These are phyloP conservation scores for Calephelis perditalis DNA, from an alignment of 2,888 invertebrate species.

Conservation along the genomic window DNA sequence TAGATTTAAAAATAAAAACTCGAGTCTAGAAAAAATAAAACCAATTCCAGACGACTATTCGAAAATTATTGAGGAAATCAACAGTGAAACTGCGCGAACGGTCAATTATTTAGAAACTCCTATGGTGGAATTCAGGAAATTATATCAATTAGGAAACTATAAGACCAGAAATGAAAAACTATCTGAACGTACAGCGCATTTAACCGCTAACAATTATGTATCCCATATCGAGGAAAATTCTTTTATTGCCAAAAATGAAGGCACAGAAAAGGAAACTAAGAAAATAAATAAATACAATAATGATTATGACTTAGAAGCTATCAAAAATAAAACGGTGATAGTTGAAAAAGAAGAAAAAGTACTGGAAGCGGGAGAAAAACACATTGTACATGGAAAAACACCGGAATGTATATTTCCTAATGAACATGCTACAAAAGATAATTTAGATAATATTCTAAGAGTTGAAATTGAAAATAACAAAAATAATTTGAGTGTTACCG, in stretches of 20 bases:
- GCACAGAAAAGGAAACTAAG: neutral
- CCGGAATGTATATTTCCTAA: no score
- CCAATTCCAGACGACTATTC: conserved; percentile 39
- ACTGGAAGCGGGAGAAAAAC: no score
- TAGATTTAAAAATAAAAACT: conserved; percentile 40
- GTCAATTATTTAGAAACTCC: conserved; percentile 54
- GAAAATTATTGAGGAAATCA: conserved; percentile 24
- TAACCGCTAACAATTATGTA: no score
- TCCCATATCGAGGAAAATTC: neutral
- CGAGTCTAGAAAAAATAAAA: conserved; percentile 30
- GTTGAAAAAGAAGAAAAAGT: neutral
- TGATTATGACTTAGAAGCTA: neutral
- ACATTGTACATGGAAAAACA: no score
- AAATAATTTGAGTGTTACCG: conserved; percentile 34
- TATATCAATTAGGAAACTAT: conserved; percentile 42
- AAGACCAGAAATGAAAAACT: conserved; percentile 14
- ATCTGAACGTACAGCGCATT: no score
- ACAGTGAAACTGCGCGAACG: conserved; percentile 20
- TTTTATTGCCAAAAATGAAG: neutral
- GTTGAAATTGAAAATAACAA: conserved; percentile 41
- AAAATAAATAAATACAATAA: neutral
- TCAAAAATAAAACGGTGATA: no score
- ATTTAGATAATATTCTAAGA: conserved; percentile 36
- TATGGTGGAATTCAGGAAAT: conserved; percentile 54
- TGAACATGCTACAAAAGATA: conserved; percentile 18